Evolutionary conservation across 2,113 vertebrate species (phyloP), one percentile per base, ranked within the genome.

Genomic region (Nothobranchius kuhntae): DNA sequence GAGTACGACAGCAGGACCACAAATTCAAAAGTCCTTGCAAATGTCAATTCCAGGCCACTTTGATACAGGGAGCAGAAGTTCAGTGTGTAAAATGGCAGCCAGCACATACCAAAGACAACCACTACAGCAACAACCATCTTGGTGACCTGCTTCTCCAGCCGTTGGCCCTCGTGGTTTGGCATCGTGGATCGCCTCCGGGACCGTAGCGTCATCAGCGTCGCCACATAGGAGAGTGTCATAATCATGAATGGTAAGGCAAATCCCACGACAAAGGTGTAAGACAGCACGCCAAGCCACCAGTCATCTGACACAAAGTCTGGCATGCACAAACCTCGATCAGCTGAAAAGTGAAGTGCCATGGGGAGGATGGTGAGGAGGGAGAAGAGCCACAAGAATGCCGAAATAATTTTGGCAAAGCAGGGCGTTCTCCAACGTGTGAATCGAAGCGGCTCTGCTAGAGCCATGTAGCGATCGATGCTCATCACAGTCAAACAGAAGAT

Each of bases 391-490:
- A 94, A 81, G 46, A 89, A 40, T 0, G 76, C 71, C 0, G 91
- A 89, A 3, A 94, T 65, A 0, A 86, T 54, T 79, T 92, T 92
- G 50, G 93, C 91, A 0, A 88, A 50, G 6, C 68, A 68, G 0
- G 92, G 89, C 0, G 84, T 90, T 14, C 92, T 78, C 92, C 92
- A 94, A 0, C 36, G 46, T 15, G 88, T 78, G 3, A 90, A 91
- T 11, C 87, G 85, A 0, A 93, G 66, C 0, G 93, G 92, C 21
- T 91, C 54, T 0, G 77, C 84, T 26, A 93, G 84, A 0, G 87
- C 92, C 92, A 93, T 82, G 80, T 90, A 93, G 17, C 93, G 92
- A 66, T 94, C 93, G 0, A 94, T 15, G 44, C 93, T 93, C 93
- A 93, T 93, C 30, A 71, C 88, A 0, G 92, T 93, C 30, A 93